These are phyloP conservation scores for Trachemys scripta DNA, from an alignment of 2,113 vertebrate species.

Conservation along the genomic window DNA sequence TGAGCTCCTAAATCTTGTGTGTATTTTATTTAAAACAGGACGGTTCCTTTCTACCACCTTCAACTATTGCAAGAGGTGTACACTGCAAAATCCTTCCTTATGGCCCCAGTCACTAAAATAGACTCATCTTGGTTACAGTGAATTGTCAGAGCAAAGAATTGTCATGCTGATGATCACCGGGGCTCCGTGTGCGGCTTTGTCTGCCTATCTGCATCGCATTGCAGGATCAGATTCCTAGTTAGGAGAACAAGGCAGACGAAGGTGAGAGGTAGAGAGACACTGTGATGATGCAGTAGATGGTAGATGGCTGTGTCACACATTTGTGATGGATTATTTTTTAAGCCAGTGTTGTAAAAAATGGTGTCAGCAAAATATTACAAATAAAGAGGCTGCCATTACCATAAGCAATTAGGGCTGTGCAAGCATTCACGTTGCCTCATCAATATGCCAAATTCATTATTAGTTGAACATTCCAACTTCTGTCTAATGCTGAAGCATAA, in stretches of 20 bases:
- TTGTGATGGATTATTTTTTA: background rate
- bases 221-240: background rate
- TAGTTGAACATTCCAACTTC: conserved; percentile 6
- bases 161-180: background rate
- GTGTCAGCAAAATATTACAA: background rate
- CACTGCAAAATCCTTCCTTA: background rate
- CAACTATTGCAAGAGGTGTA: background rate
- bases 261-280: background rate
- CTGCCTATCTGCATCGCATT: background rate
- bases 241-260: background rate
- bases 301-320: background rate
- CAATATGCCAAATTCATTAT: background rate
- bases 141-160: background rate
- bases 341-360: background rate
- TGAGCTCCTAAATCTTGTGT: background rate
- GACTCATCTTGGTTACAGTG: background rate
- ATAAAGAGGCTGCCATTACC: background rate
- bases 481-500: background rate
- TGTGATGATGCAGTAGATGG: background rate
- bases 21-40: background rate
- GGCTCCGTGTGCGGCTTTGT: background rate
- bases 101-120: background rate
- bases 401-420: background rate
- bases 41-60: background rate
- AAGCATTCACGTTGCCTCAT: conserved; percentile 25